Conservation (phyloP, 1,140 invertebrate genomes). For the Drosophila tani region DNA sequence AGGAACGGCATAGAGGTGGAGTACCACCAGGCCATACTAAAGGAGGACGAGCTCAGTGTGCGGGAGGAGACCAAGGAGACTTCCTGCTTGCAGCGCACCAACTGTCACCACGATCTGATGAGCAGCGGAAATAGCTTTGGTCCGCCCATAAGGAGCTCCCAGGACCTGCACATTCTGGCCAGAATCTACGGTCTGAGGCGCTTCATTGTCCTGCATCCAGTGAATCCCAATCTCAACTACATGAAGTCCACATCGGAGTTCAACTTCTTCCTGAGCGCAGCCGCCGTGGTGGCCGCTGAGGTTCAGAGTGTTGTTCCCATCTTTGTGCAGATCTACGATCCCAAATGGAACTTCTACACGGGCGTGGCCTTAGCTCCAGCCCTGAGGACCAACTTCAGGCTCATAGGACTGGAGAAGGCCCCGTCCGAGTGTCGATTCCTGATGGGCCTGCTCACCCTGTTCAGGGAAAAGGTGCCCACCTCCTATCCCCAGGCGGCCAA, state of each 20-base stretch:
- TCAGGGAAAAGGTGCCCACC: conserved; percentile 91
- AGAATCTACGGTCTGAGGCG: conserved; percentile 93
- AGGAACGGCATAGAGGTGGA: conserved; percentile 88
- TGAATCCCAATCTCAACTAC: conserved; percentile 84
- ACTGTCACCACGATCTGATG: conserved; percentile 87
- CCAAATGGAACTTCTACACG: conserved; percentile 92
- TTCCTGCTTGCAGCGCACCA: conserved; percentile 55
- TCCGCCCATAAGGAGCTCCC: conserved; percentile 85
- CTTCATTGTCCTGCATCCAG: conserved; percentile 92
- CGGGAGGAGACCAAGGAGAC: conserved; percentile 20
- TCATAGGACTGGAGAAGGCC: conserved; percentile 93
- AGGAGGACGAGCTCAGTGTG: conserved; percentile 27
- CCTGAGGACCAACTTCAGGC: conserved; percentile 92
- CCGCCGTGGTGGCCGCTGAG: conserved; percentile 93
- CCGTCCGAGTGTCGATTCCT: conserved; percentile 94
- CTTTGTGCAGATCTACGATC: conserved; percentile 94
- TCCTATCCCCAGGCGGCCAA: conserved; percentile 87
- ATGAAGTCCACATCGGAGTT: conserved; percentile 91
- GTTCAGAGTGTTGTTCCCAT: conserved; percentile 92
- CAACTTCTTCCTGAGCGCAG: conserved; percentile 94
- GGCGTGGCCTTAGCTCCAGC: conserved; percentile 92
- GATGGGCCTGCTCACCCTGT: conserved; percentile 91
- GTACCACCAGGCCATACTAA: conserved; percentile 69
- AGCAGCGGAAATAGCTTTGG: conserved; percentile 89
- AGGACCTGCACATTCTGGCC: conserved; percentile 86